These are phyloP conservation scores for Dolomedes plantarius DNA, from an alignment of 2,888 invertebrate genomes.

Conservation along the genomic window DNA sequence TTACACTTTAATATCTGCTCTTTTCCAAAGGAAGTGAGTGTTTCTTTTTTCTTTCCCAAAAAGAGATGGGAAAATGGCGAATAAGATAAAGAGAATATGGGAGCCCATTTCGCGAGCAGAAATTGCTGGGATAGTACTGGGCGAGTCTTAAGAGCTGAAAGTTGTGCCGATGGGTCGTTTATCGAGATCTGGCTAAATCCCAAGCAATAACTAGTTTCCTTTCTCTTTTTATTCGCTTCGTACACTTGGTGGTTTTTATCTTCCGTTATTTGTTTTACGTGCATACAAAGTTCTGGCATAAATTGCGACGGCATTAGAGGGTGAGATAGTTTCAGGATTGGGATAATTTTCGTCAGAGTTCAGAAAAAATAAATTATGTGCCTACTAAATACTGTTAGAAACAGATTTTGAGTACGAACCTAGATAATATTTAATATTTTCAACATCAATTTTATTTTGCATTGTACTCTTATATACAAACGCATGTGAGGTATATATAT, in stretches of 20 bases:
- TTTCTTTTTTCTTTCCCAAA: background rate
- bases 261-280: background rate
- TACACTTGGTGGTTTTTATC: background rate
- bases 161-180: constrained; percentile 69
- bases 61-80: background rate
- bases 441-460: too few relatives aligned
- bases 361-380: too few relatives aligned
- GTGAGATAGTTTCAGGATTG: too few relatives aligned
- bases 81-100: background rate
- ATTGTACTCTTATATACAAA: too few relatives aligned
- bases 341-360: too few relatives aligned
- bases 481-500: too few relatives aligned
- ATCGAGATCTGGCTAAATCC: constrained; percentile 15
- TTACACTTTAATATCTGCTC: constrained; percentile 69
- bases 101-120: background rate
- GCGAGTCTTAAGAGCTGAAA: constrained; percentile 52
- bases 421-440: too few relatives aligned
- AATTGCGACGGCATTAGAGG: too few relatives aligned
- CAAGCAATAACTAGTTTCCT: background rate
- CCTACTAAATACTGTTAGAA: too few relatives aligned
- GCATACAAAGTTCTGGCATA: too few relatives aligned
- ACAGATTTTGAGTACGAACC: too few relatives aligned
- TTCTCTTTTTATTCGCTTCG: background rate
- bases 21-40: background rate
- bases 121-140: constrained; percentile 9